Evolutionary conservation across 1,140 invertebrate genomes (phyloP).

Genomic region (Hydropsyche tenuis): DNA sequence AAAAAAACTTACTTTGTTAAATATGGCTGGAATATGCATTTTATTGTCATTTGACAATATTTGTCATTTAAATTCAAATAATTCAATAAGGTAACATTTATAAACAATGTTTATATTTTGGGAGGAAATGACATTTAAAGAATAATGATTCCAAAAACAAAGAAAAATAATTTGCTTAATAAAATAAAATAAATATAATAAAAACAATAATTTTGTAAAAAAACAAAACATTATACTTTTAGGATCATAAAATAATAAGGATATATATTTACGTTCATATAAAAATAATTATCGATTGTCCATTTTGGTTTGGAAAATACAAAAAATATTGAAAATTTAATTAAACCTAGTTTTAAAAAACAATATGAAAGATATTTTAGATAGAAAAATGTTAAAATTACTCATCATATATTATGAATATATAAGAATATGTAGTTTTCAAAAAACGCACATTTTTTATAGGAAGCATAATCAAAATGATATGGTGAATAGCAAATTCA

Average conservation of each 20-base stretch:
- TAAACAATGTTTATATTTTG: neutral
- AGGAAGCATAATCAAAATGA: neutral
- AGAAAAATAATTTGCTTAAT: neutral
- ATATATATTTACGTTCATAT: neutral
- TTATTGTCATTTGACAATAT: slow-evolving; percentile 25
- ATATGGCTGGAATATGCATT: slow-evolving; percentile 21
- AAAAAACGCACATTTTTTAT: neutral
- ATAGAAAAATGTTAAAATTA: neutral
- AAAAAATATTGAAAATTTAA: slow-evolving; percentile 5
- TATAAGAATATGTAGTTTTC: neutral
- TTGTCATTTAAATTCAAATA: neutral
- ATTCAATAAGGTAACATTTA: neutral
- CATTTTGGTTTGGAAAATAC: slow-evolving; percentile 15
- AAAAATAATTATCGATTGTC: slow-evolving; percentile 25
- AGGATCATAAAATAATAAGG: neutral
- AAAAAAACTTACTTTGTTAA: neutral
- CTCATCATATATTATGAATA: neutral
- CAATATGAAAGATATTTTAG: slow-evolving; percentile 3
- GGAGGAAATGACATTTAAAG: neutral
- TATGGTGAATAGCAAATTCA: neutral
- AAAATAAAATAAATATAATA: neutral
- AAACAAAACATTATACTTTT: neutral
- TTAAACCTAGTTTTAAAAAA: slow-evolving; percentile 8
- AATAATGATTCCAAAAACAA: neutral
- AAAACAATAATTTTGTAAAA: neutral